phyloP scores from a whole-genome alignment of 2,797 vertebrate species.

The Smutsia gigantea region DNA sequence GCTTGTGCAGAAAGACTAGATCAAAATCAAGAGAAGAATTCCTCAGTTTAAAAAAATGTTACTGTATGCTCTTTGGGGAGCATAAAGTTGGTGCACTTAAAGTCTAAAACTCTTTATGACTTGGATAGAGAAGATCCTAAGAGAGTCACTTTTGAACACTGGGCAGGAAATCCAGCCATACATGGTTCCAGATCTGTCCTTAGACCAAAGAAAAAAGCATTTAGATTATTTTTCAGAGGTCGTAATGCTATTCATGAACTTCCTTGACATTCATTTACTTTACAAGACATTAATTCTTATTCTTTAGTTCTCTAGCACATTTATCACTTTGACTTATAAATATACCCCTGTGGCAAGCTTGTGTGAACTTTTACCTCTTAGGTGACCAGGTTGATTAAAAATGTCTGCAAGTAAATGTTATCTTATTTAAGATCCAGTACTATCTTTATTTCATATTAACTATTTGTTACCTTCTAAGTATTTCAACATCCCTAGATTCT shows the following conservation, averaged over 20 bases:
- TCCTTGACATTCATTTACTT: background rate
- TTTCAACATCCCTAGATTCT: background rate
- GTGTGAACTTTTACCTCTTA: background rate
- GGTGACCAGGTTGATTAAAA: background rate
- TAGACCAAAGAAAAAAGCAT: background rate
- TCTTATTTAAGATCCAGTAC: background rate
- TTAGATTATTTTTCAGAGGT: background rate
- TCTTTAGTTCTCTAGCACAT: background rate
- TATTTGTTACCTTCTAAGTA: background rate
- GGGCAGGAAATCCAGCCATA: background rate
- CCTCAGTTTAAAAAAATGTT: background rate
- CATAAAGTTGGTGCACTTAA: background rate
- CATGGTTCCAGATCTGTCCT: background rate
- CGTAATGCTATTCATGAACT: background rate
- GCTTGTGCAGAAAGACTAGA: background rate
- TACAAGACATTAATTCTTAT: background rate
- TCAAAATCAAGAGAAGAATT: background rate
- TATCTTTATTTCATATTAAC: background rate
- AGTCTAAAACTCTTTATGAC: background rate
- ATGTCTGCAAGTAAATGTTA: background rate
- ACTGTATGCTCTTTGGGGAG: background rate
- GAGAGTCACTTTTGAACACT: background rate
- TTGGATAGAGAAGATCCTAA: background rate
- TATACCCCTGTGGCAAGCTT: background rate
- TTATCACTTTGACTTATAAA: slow-evolving; percentile 2